Evolutionary conservation across 1,140 invertebrate species (phyloP).

Genomic region (Aphelenchoides besseyi): DNA sequence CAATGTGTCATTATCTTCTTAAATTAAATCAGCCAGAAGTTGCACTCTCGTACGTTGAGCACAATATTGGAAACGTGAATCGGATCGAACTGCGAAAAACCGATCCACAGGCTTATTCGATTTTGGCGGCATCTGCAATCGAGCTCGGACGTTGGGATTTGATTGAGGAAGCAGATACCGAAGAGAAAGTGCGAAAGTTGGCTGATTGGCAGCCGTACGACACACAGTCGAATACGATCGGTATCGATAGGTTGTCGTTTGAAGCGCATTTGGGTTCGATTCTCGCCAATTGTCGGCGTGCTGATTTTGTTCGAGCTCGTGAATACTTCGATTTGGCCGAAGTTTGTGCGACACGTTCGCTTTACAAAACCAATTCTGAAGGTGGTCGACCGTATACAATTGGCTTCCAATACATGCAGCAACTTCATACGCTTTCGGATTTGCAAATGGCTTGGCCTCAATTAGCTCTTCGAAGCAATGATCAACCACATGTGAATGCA

Average conservation of each 20-base stretch:
- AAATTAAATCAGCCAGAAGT: slow-evolving; percentile 4
- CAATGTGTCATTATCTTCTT: neutral
- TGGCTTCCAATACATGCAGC: neutral
- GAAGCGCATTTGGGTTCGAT: neutral
- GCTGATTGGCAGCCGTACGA: neutral
- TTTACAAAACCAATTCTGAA: neutral
- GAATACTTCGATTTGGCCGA: slow-evolving; percentile 7
- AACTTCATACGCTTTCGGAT: slow-evolving; percentile 8
- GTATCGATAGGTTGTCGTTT: neutral
- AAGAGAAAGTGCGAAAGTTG: neutral
- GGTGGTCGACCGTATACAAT: slow-evolving; percentile 14
- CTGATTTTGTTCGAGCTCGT: neutral
- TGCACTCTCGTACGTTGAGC: neutral
- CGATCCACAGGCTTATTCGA: slow-evolving; percentile 1
- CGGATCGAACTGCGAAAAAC: neutral
- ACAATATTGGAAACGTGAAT: neutral
- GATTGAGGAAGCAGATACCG: neutral
- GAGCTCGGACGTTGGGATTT: slow-evolving; percentile 13
- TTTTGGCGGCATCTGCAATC: neutral
- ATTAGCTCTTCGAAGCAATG: neutral
- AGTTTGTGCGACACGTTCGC: slow-evolving; percentile 1
- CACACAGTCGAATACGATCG: neutral
- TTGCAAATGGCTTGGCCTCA: slow-evolving; percentile 17
- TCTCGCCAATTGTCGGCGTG: neutral
- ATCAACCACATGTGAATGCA: neutral